Conservation (phyloP, 2,113 vertebrate species). For the Chamaetylas fuelleborni region DNA sequence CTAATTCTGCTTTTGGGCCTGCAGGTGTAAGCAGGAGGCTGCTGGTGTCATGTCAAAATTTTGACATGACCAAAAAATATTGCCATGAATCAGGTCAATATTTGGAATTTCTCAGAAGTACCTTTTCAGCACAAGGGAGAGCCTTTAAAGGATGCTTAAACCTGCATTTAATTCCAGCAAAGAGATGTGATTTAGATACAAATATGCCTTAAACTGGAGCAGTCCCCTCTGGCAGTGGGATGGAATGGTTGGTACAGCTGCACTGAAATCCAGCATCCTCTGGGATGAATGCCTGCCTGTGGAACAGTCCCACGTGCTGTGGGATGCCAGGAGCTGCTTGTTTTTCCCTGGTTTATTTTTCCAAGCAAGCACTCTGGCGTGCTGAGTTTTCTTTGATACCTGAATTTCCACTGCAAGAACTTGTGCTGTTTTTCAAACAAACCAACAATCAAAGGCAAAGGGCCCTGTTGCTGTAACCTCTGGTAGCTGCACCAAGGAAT, state of each 20-base stretch:
- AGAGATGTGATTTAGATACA: neutral
- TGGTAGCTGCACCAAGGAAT: neutral
- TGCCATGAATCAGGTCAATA: neutral
- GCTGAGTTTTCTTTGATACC: neutral
- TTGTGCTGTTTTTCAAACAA: neutral
- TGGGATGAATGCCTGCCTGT: neutral
- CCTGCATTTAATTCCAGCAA: neutral
- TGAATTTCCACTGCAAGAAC: neutral
- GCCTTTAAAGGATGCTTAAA: neutral
- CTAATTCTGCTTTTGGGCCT: neutral
- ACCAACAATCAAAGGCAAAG: neutral
- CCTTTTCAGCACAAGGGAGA: neutral
- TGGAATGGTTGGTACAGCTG: accelerated
- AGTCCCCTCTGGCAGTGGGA: accelerated
- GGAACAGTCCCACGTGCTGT: accelerated
- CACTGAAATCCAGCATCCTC: neutral
- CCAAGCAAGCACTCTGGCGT: neutral
- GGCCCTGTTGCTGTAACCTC: neutral
- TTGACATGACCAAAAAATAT: neutral
- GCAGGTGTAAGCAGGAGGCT: neutral
- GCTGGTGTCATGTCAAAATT: accelerated
- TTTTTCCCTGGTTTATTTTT: neutral
- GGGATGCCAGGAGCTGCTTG: neutral
- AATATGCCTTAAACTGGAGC: neutral
- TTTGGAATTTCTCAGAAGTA: neutral